Conservation (phyloP, 2,797 vertebrate genomes). For the Psittacula echo region DNA sequence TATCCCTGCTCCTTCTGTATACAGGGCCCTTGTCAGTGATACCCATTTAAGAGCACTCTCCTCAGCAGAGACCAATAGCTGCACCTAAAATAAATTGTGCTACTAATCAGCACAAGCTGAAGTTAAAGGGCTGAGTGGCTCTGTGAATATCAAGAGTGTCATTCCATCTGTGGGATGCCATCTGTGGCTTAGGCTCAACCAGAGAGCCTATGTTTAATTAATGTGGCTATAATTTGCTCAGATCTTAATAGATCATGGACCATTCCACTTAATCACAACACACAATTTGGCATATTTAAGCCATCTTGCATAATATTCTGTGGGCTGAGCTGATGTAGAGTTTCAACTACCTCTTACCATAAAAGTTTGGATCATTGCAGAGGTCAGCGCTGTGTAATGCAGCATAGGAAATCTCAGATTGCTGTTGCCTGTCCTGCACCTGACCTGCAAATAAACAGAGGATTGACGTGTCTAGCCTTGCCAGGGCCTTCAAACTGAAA, state of each 20-base stretch:
- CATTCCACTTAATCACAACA: conserved; percentile 51
- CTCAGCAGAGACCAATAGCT: conserved; percentile 52
- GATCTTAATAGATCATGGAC: conserved; percentile 62
- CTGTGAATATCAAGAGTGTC: conserved; percentile 65
- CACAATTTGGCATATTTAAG: conserved; percentile 39
- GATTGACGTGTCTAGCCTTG: not conserved
- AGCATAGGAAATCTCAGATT: conserved; percentile 30
- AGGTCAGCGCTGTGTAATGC: conserved; percentile 6
- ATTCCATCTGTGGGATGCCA: conserved; percentile 73
- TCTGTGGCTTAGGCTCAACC: conserved; percentile 65
- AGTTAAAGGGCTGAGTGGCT: conserved; percentile 68
- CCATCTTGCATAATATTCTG: not conserved
- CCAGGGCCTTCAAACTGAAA: not conserved
- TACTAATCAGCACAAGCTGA: conserved; percentile 63
- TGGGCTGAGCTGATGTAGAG: not conserved
- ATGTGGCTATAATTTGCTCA: conserved; percentile 67
- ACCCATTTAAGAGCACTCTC: conserved; percentile 38
- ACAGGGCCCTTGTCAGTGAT: conserved; percentile 15
- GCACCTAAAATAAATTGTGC: conserved; percentile 67
- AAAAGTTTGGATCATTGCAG: conserved; percentile 17
- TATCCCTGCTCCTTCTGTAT: not conserved
- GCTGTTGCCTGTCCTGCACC: conserved; percentile 1
- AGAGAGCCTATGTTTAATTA: conserved; percentile 73
- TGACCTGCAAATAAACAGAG: conserved; percentile 51
- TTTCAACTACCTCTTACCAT: not conserved